Percentiles rank a stretch among this genome's conserved stretches.
Conservation (phyloP, 1,140 invertebrate genomes). For the Drosophila teissieri region DNA sequence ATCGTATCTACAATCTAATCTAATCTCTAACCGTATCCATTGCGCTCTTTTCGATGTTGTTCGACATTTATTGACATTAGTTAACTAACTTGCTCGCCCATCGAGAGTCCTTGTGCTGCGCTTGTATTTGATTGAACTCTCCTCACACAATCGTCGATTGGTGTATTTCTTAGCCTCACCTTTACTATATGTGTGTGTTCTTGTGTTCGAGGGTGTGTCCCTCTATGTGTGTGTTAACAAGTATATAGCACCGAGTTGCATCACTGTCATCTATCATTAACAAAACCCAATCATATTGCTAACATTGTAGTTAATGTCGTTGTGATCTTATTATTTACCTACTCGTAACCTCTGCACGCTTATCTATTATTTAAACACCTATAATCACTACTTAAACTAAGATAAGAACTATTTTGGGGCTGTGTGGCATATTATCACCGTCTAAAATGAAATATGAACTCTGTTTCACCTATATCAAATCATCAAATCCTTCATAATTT, state of each 20-base stretch:
- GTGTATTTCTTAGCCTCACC: conserved; percentile 83
- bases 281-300: conserved; percentile 2
- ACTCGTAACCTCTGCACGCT: conserved; percentile 18
- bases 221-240: conserved; percentile 14
- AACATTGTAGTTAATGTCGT: conserved; percentile 12
- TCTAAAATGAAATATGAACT: neutral
- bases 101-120: conserved; percentile 72
- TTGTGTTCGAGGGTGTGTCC: conserved; percentile 25
- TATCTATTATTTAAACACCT: neutral
- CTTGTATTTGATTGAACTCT: conserved; percentile 77
- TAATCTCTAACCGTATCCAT: conserved; percentile 66
- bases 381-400: neutral
- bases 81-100: conserved; percentile 44
- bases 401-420: neutral
- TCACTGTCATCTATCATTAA: conserved; percentile 20
- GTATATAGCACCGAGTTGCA: conserved; percentile 11
- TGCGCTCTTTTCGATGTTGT: conserved; percentile 81
- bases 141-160: conserved; percentile 83
- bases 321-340: neutral
- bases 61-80: conserved; percentile 72
- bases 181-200: conserved; percentile 39
- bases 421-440: neutral
- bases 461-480: neutral
- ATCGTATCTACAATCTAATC: conserved; percentile 38
- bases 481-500: too few species aligned